Evolutionary conservation across 2,888 invertebrate genomes (phyloP), one percentile per base, ranked within the genome.

Genomic region (Stratiomys singularior): DNA sequence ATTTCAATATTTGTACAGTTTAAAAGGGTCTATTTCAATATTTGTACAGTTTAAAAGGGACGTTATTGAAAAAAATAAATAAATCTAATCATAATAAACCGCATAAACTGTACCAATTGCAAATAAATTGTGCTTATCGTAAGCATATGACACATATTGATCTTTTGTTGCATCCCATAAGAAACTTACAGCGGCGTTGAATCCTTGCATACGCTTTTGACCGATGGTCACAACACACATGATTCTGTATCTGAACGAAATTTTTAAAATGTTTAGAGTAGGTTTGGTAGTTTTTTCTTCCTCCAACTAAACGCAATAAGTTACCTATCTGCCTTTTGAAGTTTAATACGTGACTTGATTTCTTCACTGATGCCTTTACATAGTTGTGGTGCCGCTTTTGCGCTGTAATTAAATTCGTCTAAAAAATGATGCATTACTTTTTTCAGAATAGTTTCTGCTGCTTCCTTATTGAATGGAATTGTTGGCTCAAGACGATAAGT

Each of bases 161-260:
- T 87, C 87, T 44, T 83, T 84, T 7, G 84, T 83, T 11, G 84
- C 83, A 80, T 87, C 87, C 87, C 87, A 87, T 15, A 87, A 78
- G 79, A 86, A 87, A 69, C 85, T 85, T 0, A 83, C 82, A 78
- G 84, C 82, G 1, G 84, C 85, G 78, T 82, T 82, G 67, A 83
- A 83, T 25, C 85, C 85, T 81, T 87, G 87, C 84, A 85, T 84
- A 58, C 83, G 82, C 74, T 84, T 83, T 81, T 87, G 86, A 1
- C 87, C 87, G 78, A 86, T 84, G 28, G 85, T 84, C 1, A 87
- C 86, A 63, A 86, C 77, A 60, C 85, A 86, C 47, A 87, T 81
- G 13, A 85, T 84, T 63, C 85, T 85, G 76, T 85, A 87, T 82
- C 87, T 71, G 52, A n/a, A 27, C n/a, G n/a, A n/a, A n/a, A n/a